Conservation (phyloP, 2,797 vertebrate species). For the Eleutherodactylus coqui region DNA sequence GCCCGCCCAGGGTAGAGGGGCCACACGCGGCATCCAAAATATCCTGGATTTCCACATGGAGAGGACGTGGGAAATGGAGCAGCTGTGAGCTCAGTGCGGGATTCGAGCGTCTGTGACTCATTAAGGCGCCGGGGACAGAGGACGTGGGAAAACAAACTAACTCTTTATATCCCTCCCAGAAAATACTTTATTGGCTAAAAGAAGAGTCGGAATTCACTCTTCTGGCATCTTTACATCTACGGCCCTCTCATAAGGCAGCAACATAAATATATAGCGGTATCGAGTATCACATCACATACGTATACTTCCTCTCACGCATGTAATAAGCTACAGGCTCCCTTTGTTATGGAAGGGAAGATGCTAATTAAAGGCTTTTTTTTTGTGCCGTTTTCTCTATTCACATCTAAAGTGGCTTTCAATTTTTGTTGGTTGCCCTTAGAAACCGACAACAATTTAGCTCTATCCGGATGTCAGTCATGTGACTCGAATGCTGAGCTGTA, state of each 20-base stretch:
- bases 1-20: background rate
- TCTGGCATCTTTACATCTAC: conserved; percentile 51
- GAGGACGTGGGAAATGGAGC: conserved; percentile 55
- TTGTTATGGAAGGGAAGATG: background rate
- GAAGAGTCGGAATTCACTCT: conserved; percentile 16
- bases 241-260: conserved; percentile 35
- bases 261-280: conserved; percentile 13
- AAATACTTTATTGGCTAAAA: conserved; percentile 45
- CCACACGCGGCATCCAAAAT: conserved; percentile 20
- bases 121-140: conserved; percentile 51
- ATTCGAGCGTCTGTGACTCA: conserved; percentile 64
- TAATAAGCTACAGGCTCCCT: background rate
- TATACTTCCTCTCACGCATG: background rate
- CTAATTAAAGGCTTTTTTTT: background rate
- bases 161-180: conserved; percentile 50
- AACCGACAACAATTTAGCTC: background rate
- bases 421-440: background rate
- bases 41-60: conserved; percentile 17
- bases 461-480: background rate
- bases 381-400: background rate
- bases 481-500: background rate
- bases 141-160: conserved; percentile 66
- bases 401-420: background rate
- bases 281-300: background rate
- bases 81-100: conserved; percentile 42